Conservation (phyloP, 2,113 vertebrate species). For the Nettapus auritus region DNA sequence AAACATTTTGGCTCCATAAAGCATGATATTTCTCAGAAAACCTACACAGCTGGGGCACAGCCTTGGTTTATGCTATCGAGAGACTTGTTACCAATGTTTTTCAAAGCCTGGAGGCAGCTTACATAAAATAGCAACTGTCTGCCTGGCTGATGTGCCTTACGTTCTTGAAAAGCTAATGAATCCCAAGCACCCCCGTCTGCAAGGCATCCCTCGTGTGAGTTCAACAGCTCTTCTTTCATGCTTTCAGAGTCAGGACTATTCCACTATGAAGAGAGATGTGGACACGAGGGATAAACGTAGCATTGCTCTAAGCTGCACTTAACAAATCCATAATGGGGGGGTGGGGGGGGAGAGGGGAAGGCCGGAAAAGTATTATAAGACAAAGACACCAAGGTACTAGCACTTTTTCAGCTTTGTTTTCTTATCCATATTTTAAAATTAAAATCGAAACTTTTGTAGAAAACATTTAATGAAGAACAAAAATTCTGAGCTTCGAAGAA, state of each 20-base stretch:
- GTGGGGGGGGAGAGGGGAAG: not conserved
- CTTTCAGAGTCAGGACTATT: not conserved
- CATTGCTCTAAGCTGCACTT: not conserved
- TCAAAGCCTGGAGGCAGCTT: not conserved
- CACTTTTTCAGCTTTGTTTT: not conserved
- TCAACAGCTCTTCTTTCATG: accelerated
- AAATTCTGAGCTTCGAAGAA: not conserved
- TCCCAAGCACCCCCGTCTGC: not conserved
- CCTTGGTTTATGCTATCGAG: not conserved
- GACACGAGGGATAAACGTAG: not conserved
- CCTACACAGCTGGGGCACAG: not conserved
- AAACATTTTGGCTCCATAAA: not conserved
- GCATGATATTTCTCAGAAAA: not conserved
- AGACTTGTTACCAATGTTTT: not conserved
- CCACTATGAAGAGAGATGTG: not conserved
- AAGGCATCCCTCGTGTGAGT: accelerated
- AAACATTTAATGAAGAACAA: not conserved
- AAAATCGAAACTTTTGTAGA: not conserved
- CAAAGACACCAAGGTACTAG: not conserved
- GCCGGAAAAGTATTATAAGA: not conserved
- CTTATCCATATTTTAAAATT: not conserved
- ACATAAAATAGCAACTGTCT: not conserved
- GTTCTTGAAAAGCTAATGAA: accelerated
- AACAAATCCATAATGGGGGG: not conserved
- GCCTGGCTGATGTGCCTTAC: accelerated